These are phyloP conservation scores for Gymnorhina tibicen DNA, from an alignment of 2,113 vertebrate species.

Conservation along the genomic window DNA sequence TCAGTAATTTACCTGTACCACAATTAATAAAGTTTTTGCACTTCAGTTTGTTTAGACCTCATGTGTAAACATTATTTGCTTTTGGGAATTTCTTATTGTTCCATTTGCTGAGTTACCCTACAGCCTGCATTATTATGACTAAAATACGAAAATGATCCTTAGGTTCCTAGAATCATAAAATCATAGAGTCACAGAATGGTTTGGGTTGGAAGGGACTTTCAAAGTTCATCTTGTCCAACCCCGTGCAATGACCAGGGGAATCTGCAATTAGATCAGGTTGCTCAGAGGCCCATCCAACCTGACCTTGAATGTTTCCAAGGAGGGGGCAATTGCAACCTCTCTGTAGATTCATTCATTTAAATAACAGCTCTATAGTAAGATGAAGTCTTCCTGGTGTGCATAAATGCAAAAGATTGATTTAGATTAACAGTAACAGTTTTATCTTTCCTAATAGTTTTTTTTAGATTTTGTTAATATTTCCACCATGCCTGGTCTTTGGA, in stretches of 20 bases:
- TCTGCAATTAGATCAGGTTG: neutral
- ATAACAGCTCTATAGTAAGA: neutral
- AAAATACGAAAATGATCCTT: neutral
- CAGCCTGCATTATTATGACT: neutral
- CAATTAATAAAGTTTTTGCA: neutral
- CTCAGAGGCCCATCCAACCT: neutral
- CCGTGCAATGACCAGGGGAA: too few species aligned
- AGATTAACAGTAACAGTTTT: neutral
- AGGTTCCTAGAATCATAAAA: neutral
- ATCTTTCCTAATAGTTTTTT: neutral
- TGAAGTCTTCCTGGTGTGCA: neutral
- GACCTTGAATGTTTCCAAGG: neutral
- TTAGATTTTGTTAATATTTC: neutral
- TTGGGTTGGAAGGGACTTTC: neutral
- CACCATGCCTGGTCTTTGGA: neutral
- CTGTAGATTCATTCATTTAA: neutral
- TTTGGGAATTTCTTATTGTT: neutral
- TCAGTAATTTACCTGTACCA: neutral
- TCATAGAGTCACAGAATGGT: neutral
- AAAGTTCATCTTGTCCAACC: neutral
- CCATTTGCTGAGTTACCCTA: neutral
- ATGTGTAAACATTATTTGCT: neutral
- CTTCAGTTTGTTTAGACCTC: neutral
- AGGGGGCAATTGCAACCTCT: neutral
- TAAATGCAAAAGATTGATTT: neutral